These are phyloP conservation scores for Diploptera punctata DNA, from an alignment of 2,888 invertebrate genomes.

Conservation along the genomic window DNA sequence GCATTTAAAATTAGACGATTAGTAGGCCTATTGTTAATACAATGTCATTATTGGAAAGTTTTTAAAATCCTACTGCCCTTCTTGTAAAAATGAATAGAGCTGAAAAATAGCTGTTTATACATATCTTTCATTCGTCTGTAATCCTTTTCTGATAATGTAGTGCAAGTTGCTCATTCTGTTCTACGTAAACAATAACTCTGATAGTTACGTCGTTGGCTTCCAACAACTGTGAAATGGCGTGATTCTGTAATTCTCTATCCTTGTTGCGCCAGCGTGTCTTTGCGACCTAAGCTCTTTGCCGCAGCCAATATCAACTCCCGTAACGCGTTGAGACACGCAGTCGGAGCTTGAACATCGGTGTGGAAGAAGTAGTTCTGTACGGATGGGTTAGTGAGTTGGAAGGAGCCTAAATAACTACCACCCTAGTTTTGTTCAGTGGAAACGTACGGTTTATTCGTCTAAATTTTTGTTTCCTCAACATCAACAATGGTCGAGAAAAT, in stretches of 20 bases:
- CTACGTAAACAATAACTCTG: neutral
- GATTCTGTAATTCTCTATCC: conserved; percentile 26
- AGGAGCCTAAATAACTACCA: neutral
- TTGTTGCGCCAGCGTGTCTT: neutral
- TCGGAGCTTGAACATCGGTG: conserved; percentile 56
- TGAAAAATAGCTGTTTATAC: too few relatives aligned
- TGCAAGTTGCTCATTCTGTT: too few relatives aligned
- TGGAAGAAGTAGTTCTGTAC: conserved; percentile 50
- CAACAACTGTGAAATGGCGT: conserved; percentile 20
- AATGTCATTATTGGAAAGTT: too few relatives aligned
- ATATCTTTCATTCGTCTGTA: too few relatives aligned
- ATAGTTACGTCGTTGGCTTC: conserved; percentile 17
- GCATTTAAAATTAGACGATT: too few relatives aligned
- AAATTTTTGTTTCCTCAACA: neutral
- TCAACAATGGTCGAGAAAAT: conserved; percentile 70
- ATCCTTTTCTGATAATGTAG: too few relatives aligned
- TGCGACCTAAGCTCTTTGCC: conserved; percentile 10
- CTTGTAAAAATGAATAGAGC: too few relatives aligned
- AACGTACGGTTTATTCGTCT: neutral
- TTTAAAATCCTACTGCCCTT: too few relatives aligned
- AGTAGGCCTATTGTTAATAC: too few relatives aligned
- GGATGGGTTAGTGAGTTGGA: conserved; percentile 49
- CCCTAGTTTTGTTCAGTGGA: neutral
- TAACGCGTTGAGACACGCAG: conserved; percentile 46
- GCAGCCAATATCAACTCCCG: conserved; percentile 25